phyloP scores from a whole-genome alignment of 2,888 invertebrate species.

The Platypus cylindrus region DNA sequence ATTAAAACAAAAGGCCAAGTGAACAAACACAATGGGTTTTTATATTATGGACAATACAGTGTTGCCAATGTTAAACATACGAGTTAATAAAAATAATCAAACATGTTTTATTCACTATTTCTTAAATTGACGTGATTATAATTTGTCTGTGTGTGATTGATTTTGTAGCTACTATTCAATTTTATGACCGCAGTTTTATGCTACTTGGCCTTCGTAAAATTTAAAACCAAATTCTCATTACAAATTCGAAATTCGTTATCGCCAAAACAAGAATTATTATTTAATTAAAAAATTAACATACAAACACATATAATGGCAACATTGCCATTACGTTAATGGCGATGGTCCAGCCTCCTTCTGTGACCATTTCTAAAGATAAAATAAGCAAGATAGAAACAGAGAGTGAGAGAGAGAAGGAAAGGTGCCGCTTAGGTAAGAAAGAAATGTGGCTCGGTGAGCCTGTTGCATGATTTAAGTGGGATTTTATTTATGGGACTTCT shows the following conservation, averaged over 20 bases:
- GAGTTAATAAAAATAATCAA: background rate
- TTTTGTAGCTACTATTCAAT: too few species aligned
- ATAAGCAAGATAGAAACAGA: too few species aligned
- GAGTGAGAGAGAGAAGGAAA: conserved; percentile 26
- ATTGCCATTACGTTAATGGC: conserved; percentile 14
- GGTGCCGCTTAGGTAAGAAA: conserved; percentile 26
- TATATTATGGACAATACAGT: too few species aligned
- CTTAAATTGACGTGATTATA: background rate
- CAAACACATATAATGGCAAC: conserved; percentile 13
- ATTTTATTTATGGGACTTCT: conserved; percentile 32
- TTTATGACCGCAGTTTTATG: too few species aligned
- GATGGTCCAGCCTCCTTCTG: conserved; percentile 19
- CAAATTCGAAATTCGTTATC: too few species aligned
- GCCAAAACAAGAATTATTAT: background rate
- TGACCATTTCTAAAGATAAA: conserved; percentile 26
- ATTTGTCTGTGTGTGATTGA: too few species aligned
- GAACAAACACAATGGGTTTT: conserved; percentile 2
- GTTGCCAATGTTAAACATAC: conserved; percentile 5
- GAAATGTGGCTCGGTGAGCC: conserved; percentile 30
- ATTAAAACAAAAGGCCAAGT: conserved; percentile 29
- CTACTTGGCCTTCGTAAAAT: too few species aligned
- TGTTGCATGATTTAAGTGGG: conserved; percentile 33
- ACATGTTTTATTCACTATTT: background rate
- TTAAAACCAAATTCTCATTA: too few species aligned
- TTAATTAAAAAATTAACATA: conserved; percentile 2